A percentile compares a stretch with the other conserved stretches of the same genome.
Conservation (phyloP, 2,113 vertebrate genomes). For the Sinosuthora webbiana region DNA sequence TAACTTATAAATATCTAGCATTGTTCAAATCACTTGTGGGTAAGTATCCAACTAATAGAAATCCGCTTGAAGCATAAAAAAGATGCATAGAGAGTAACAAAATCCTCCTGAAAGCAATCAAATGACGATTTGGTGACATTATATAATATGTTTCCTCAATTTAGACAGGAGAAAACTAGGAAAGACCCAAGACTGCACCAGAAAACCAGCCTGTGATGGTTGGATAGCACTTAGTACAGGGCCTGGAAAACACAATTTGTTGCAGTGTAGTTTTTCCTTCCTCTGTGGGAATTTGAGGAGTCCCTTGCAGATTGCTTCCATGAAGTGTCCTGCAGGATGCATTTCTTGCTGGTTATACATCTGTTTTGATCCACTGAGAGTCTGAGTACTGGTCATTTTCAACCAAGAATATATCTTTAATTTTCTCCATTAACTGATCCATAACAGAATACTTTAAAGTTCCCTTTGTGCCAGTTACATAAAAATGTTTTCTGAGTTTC, state of each 20-base stretch:
- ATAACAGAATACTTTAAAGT: neutral
- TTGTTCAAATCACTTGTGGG: neutral
- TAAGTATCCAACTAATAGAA: neutral
- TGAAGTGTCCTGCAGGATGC: neutral
- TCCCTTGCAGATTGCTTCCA: neutral
- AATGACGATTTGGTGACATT: neutral
- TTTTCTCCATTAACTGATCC: neutral
- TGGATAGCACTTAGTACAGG: neutral
- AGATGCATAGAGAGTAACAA: neutral
- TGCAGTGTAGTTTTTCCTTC: neutral
- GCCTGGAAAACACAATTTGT: neutral
- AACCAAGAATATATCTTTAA: neutral
- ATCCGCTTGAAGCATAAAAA: neutral
- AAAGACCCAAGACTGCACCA: neutral
- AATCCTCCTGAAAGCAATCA: neutral
- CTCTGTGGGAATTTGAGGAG: neutral
- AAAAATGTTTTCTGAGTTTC: neutral
- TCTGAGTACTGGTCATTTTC: neutral
- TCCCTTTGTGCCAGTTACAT: neutral
- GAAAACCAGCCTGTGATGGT: neutral
- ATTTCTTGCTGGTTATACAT: neutral
- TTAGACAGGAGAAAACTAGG: neutral
- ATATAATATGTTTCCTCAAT: neutral
- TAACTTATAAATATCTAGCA: neutral
- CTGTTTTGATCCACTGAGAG: neutral